These are phyloP conservation scores for Australoheros facetus DNA, from an alignment of 2,797 vertebrate genomes.

Conservation along the genomic window DNA sequence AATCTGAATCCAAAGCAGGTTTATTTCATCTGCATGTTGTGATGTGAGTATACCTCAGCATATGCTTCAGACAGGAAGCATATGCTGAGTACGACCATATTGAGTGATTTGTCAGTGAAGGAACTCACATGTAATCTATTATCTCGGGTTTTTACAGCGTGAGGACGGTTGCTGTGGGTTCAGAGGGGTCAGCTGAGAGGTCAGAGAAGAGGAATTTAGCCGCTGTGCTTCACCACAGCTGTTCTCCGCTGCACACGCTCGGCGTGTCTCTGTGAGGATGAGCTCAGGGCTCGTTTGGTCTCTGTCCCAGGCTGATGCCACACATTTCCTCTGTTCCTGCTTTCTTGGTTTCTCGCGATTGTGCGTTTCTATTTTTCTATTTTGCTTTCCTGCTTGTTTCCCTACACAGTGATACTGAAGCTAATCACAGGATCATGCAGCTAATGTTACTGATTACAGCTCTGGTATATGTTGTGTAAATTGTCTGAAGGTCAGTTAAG, in stretches of 20 bases:
- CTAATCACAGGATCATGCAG: background rate
- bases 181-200: background rate
- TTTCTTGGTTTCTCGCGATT: background rate
- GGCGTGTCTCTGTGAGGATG: slow-evolving; percentile 14
- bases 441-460: background rate
- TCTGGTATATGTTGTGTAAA: background rate
- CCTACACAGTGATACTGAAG: rapidly evolving
- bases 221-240: slow-evolving; percentile 10
- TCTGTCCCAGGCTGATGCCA: background rate
- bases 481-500: background rate
- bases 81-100: background rate
- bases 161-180: background rate
- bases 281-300: background rate
- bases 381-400: no score
- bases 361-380: no score
- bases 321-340: background rate
- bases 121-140: background rate
- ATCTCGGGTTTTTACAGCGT: background rate
- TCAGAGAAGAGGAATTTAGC: slow-evolving; percentile 43
- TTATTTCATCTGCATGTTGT: background rate
- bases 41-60: background rate
- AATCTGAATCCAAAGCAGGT: background rate
- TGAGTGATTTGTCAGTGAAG: background rate
- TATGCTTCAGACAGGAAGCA: background rate
- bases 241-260: background rate